Percentiles rank a stretch among this genome's conserved stretches.
These are phyloP conservation scores for Pogoniulus pusillus DNA, from an alignment of 2,797 vertebrate genomes.

Conservation along the genomic window DNA sequence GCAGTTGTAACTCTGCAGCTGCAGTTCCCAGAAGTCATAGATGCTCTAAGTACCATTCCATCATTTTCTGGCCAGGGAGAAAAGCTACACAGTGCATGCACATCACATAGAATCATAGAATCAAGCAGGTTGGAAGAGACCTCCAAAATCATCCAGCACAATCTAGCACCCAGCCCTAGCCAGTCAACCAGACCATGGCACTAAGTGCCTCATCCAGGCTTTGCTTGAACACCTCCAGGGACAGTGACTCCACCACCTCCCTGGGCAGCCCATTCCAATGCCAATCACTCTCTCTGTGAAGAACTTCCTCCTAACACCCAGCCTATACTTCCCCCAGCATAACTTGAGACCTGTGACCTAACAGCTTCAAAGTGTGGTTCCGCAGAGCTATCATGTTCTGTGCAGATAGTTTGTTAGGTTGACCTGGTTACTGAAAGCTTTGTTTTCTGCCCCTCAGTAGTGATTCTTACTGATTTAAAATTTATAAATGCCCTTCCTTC, in stretches of 20 bases:
- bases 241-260: no score
- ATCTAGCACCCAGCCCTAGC: no score
- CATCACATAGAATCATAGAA: no score
- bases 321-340: no score
- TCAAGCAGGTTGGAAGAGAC: no score
- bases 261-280: no score
- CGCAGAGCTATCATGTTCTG: neutral
- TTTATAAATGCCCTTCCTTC: neutral
- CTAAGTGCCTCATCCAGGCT: no score
- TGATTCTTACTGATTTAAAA: neutral
- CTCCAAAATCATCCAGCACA: no score
- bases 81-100: neutral
- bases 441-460: neutral
- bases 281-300: no score
- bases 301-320: no score
- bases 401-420: neutral
- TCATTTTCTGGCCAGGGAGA: neutral
- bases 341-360: neutral
- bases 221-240: no score
- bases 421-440: neutral
- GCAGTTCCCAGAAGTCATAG: fast-evolving
- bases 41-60: neutral
- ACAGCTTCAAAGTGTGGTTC: neutral
- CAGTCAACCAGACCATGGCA: no score
- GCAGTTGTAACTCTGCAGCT: neutral